Base-by-base conservation (phyloP, 2,113 vertebrate genomes). In the Xyrauchen texanus region DNA sequence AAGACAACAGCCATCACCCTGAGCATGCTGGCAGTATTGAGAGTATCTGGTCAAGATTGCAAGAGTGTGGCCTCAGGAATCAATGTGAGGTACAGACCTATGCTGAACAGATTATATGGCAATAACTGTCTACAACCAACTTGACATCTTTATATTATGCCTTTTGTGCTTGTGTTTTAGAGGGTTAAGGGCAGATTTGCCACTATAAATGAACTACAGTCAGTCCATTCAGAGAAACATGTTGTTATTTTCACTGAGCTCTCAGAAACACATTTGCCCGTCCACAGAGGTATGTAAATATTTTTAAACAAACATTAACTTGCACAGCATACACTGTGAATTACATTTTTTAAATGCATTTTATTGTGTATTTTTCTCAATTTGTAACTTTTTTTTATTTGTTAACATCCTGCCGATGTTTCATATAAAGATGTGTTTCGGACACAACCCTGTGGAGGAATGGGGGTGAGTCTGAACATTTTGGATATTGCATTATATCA, bases 1-100 rank as follows among this genome's bases (percentile, higher is more conserved):
- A 96, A 0, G 94, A 98, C 89, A 95, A 94, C 91, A 96, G 94
- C 88, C 92, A 90, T 69, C 95, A 97, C 73, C 94, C 93, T 0
- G 96, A 97, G 86, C 94, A 97, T 0, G 93, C 95, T 0, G 95
- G 94, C 8, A 93, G 96, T 21, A 94, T 97, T 86, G 94, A 95
- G 88, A 96, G 95, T 90, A 95, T 99, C 90, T 98, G 95, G 95
- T 96, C 94, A 51, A 91, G 96, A 11, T 92, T 99, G 79, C 94
- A 94, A 71, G 95, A 98, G 82, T 87, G 94, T 9, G 95, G 96
- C 0, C 93, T 98, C 34, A 90, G 93, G 61, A 89, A 86, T 87
- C 94, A 93, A 79, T 99, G 96, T 53, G 94, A 97, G 94, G 96
- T 99, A 90, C 42, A 70, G 34, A 75, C 60, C 34, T 34, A 3